Evolutionary conservation across 2,797 vertebrate species (phyloP), one percentile per base, ranked within the genome.

Genomic region (Peromyscus eremicus): DNA sequence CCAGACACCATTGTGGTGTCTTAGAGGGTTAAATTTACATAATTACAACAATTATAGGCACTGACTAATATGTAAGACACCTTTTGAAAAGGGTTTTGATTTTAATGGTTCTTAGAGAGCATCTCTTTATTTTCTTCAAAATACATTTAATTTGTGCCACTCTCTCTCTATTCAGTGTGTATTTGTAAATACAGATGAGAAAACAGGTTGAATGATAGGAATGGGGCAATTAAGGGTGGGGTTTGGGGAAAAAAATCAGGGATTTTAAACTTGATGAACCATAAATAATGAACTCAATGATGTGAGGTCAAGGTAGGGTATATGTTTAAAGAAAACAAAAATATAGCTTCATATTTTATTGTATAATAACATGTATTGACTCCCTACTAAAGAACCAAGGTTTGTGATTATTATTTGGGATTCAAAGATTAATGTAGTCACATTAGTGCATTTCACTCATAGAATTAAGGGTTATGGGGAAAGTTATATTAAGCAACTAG

Each of bases 231-330:
- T 95, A 86, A 55, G 32, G 73, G 23, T 88, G 27, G 79, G 46
- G 91, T 34, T 82, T 93, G 43, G 89, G 37, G 1, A 0, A 32
- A 84, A 80, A 96, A 49, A 83, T 94, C 29, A 46, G 88, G 60
- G 91, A 46, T 95, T 95, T 97, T 79, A 96, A 97, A 70, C 23
- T 25, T n/a, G 32, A 29, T 83, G 62, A 86, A 79, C 95, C 83
- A 34, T 91, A 85, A 90, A 73, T 92, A 92, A 77, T 81, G 46
- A 92, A 93, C 81, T 91, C 43, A 80, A 76, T 83, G 57, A 40
- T 83, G 29, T 60, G 76, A 94, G 62, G 62, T 87, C 52, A 94
- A 14, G 23, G 14, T 49, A 87, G 52, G 43, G 19, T 76, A 10
- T 55, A 29, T 43, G 25, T 95, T 88, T 95, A 94, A 86, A 16